Base-by-base conservation (phyloP, 2,797 vertebrate species). In the Rhinatrema bivittatum region DNA sequence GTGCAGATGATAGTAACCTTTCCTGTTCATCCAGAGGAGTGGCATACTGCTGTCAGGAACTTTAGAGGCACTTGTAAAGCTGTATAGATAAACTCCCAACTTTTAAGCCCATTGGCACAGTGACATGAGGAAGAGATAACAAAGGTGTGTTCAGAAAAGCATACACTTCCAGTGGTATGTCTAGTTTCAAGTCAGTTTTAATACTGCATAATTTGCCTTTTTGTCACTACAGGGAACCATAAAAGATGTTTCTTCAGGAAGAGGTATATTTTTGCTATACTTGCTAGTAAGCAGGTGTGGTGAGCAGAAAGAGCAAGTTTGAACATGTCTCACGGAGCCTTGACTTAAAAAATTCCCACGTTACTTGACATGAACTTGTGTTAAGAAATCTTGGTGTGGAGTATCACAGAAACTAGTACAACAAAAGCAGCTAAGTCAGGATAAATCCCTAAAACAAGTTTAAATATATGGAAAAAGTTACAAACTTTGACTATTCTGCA, bases 311-410 rank as follows among this genome's bases (percentile, higher is more conserved):
- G 11, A 10, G 31, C 78, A 70, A 53, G 76, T 52, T 15, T 7
- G 28, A 68, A 47, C 70, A 26, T 3, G 60, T 38, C 27, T 20
- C 40, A 39, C 43, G 31, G 37, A 10, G 22, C 7, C 33, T 53
- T 24, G 15, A 19, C 53, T 51, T 16, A 22, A 36, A 59, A 62
- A 33, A 9, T 46, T 25, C 62, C 60, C 46, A 42, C 48, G 62
- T 52, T 32, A 42, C 47, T 45, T 51, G 58, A 60, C 59, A 53
- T 21, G 50, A 67, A 55, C 46, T 43, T 64, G 18, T 53, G 54
- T 70, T 68, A 59, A 60, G 68, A 70, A 73, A 70, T 48, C 50
- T 50, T 65, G 47, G 37, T 45, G 37, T 42, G 56, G 46, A 59
- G 66, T 70, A 57, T 66, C 66, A 34, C 44, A 46, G 52, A 49